A percentile compares a stretch with the other conserved stretches of the same genome.
Evolutionary conservation across 2,797 vertebrate genomes (phyloP).

Genomic region (Acanthis flammea): DNA sequence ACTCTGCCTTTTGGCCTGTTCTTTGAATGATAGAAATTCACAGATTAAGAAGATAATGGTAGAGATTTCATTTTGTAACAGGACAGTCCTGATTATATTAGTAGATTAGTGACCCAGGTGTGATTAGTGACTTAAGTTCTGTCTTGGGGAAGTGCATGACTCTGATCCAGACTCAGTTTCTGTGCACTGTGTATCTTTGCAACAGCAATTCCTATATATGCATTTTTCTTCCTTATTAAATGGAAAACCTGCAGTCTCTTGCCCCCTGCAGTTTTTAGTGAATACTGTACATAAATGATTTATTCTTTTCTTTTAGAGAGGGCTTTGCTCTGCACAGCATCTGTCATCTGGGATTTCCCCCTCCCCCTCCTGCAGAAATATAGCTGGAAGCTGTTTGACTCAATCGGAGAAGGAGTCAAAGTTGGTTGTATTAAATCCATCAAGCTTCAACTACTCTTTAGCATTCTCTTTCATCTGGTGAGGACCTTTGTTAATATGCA

Average conservation of each 20-base stretch:
- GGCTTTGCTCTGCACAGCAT: not conserved
- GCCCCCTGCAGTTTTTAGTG: constrained; percentile 47
- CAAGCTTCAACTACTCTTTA: constrained; percentile 21
- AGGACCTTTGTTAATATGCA: constrained; percentile 42
- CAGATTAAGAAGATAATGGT: not conserved
- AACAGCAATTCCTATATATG: not conserved
- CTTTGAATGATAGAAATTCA: accelerated
- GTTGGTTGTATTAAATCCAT: constrained; percentile 38
- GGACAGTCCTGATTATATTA: not conserved
- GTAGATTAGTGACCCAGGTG: not conserved
- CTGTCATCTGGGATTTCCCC: constrained; percentile 1
- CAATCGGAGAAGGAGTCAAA: not conserved
- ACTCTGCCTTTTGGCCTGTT: not conserved
- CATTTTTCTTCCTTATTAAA: not conserved
- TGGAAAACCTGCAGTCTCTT: constrained; percentile 50
- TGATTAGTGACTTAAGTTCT: not conserved
- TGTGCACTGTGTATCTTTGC: not conserved
- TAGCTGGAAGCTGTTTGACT: constrained; percentile 36
- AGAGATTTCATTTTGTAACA: not conserved
- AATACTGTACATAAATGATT: constrained; percentile 48
- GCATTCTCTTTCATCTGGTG: constrained; percentile 52
- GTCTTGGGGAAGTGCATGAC: not conserved
- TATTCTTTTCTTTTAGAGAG: constrained; percentile 50
- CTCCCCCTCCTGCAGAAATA: not conserved
- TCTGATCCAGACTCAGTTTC: not conserved